These are phyloP conservation scores for Catharus minimus DNA, from an alignment of 2,113 vertebrate genomes.

Conservation along the genomic window DNA sequence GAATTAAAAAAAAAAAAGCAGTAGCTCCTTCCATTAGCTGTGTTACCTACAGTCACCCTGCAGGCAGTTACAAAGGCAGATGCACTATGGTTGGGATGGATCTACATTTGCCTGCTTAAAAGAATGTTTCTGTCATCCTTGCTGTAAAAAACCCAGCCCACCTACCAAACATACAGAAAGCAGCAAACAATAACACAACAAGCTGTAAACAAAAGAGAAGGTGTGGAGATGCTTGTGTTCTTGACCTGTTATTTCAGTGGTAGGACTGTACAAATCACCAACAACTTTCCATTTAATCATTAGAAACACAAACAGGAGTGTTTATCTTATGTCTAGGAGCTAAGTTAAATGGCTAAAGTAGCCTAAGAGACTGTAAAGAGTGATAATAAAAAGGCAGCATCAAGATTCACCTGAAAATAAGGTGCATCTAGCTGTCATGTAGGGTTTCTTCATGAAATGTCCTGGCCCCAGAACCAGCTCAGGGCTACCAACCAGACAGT, in stretches of 20 bases:
- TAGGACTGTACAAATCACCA: background rate
- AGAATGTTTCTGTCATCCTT: background rate
- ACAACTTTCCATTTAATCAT: background rate
- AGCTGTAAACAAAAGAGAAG: background rate
- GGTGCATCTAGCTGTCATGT: background rate
- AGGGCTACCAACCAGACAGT: background rate
- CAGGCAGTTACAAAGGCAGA: background rate
- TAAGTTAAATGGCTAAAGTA: background rate
- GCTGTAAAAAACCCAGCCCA: background rate
- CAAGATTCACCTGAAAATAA: background rate
- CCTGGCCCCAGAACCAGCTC: background rate
- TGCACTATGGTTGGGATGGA: background rate
- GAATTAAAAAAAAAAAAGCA: background rate
- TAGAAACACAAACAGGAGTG: background rate
- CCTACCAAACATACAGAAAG: background rate
- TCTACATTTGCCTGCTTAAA: background rate
- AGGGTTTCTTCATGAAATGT: background rate
- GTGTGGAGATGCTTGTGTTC: background rate
- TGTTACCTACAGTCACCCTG: background rate
- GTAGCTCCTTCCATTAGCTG: background rate
- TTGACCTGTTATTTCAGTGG: background rate
- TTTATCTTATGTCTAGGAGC: background rate
- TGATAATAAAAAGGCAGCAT: background rate
- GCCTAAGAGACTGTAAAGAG: background rate
- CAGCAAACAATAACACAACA: background rate